Percentiles rank a stretch among this genome's conserved stretches.
These are phyloP conservation scores for Nemopilema nomurai DNA, from an alignment of 30 jellyfish, hydroid and myxozoan genomes.

Conservation along the genomic window DNA sequence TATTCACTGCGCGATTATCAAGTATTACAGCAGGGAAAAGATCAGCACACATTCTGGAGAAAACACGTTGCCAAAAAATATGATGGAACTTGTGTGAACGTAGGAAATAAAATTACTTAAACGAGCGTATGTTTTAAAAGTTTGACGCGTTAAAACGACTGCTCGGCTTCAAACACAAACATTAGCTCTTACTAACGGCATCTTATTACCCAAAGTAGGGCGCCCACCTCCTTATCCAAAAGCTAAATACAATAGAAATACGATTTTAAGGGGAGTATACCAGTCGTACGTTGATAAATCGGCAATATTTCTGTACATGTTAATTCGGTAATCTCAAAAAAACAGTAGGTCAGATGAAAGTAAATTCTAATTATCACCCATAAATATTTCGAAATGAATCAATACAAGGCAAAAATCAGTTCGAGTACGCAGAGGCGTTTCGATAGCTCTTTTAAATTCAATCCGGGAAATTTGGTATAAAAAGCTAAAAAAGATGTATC, in stretches of 20 bases:
- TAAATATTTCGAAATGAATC: neutral
- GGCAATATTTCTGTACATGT: neutral
- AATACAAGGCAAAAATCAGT: neutral
- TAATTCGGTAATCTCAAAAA: too few species aligned
- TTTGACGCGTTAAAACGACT: neutral
- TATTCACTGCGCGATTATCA: too few species aligned
- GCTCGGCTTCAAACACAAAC: neutral
- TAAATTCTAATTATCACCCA: neutral
- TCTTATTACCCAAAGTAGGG: neutral
- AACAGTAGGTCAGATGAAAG: too few species aligned
- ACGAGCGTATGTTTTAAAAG: neutral
- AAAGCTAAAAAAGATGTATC: too few species aligned
- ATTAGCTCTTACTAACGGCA: neutral
- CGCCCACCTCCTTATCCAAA: neutral
- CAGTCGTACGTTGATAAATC: neutral
- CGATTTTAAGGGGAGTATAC: neutral
- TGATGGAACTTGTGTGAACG: neutral
- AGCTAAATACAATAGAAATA: neutral
- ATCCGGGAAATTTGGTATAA: too few species aligned
- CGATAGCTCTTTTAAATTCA: too few species aligned
- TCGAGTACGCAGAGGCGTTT: too few species aligned
- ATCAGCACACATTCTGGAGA: neutral
- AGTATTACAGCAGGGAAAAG: too few species aligned
- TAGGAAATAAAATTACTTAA: neutral
- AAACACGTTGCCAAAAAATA: neutral